Conservation (phyloP, 2,113 vertebrate genomes). For the Dolichotis patagonum region DNA sequence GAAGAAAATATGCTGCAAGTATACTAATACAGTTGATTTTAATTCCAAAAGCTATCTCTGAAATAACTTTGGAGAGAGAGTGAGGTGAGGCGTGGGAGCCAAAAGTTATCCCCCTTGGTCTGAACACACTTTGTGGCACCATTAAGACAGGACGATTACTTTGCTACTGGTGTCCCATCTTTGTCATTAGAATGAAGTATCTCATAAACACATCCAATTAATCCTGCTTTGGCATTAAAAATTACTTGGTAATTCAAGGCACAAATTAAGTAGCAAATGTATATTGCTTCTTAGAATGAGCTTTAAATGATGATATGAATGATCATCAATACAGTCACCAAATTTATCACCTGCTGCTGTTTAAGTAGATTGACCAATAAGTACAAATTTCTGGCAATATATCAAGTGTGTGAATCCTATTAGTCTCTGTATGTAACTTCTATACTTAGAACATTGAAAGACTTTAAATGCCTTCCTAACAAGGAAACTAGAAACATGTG, state of each 20-base stretch:
- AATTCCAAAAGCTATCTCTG: background rate
- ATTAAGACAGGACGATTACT: background rate
- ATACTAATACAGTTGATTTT: background rate
- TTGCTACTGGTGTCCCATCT: background rate
- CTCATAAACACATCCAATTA: slow-evolving; percentile 34
- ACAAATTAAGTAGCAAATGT: slow-evolving; percentile 49
- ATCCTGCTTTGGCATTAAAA: background rate
- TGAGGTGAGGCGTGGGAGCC: background rate
- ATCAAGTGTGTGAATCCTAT: background rate
- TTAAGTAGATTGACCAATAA: background rate
- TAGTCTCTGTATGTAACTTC: background rate
- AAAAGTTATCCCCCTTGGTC: background rate
- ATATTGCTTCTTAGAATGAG: background rate
- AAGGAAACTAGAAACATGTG: background rate
- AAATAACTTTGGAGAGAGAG: background rate
- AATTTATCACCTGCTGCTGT: background rate
- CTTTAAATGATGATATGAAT: background rate
- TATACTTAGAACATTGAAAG: background rate
- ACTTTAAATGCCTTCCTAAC: background rate
- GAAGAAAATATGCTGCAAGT: slow-evolving; percentile 20
- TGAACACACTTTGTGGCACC: background rate
- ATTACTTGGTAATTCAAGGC: background rate
- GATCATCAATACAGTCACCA: background rate
- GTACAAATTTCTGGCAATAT: background rate
- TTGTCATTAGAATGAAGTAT: background rate